Evolutionary conservation across 2,888 invertebrate genomes (phyloP).

Genomic region (Cheilosia vulpina): DNA sequence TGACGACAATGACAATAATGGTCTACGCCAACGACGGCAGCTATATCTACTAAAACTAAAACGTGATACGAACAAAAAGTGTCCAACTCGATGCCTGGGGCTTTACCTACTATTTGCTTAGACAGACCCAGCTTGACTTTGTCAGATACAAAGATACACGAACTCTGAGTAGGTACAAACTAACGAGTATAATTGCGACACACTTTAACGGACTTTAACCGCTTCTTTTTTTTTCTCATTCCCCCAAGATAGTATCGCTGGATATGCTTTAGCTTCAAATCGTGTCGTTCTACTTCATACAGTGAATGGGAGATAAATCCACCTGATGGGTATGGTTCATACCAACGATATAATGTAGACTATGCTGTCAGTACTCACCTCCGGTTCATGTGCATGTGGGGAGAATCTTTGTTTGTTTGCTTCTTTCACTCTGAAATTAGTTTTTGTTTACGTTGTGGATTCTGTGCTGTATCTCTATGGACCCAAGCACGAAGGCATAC

Average conservation of each 20-base stretch:
- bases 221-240: not conserved
- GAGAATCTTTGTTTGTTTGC: conserved; percentile 42
- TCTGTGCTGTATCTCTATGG: conserved; percentile 13
- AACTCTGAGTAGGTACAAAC: conserved; percentile 5
- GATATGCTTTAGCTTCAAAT: conserved; percentile 36
- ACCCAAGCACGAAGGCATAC: conserved; percentile 1
- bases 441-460: conserved; percentile 58
- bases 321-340: conserved; percentile 5
- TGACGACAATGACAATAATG: conserved; percentile 16
- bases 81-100: conserved; percentile 17
- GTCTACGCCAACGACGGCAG: not conserved
- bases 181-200: conserved; percentile 49
- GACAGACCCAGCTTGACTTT: conserved; percentile 13
- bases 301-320: conserved; percentile 13
- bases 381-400: conserved; percentile 1
- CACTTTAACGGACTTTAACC: conserved; percentile 40
- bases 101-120: conserved; percentile 30
- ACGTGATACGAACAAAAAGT: conserved; percentile 2
- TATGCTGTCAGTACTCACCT: conserved; percentile 10
- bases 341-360: conserved; percentile 29
- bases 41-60: not conserved
- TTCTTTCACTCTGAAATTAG: conserved; percentile 51
- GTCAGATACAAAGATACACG: conserved; percentile 17
- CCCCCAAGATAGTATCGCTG: not conserved
- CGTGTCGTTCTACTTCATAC: conserved; percentile 48